Evolutionary conservation across 1,140 invertebrate species (phyloP), one percentile per base, ranked within the genome.

Genomic region (Zaprionus camerounensis): DNA sequence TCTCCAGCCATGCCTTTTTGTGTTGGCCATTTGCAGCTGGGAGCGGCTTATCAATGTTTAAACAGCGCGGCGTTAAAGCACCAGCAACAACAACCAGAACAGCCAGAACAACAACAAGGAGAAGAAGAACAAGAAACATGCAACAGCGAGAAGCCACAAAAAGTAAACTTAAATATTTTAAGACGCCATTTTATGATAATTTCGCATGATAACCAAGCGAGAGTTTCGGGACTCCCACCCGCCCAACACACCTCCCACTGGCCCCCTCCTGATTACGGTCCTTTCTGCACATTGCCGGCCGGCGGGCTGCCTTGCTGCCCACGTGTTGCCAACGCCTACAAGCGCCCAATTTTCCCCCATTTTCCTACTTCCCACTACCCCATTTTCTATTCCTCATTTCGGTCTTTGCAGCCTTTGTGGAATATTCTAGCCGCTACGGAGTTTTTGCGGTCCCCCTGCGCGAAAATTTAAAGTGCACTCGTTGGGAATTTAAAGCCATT

Each of bases 1-100:
- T 44, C 24, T 49, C 34, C 36, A 34, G 17, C 28, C 41, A 17
- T 34, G 41, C 41, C 55, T 38, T 36, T 22, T 58, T 28, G 22
- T 20, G 24, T 58, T 11, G n/a, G 65, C 58, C 71, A 55, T 61
- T 73, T 44, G 34, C 56, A 59, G 56, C 57, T 68, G 57, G 20
- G 46, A 55, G 44, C 44, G 53, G 67, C 82, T 85, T 85, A 85
- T 85, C 82, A 85, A 86, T 85, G 82, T 85, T 85, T 85, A 86
- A 85, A 81, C 82, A 85, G 82, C 66, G 81, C 68, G 71, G 71
- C 80, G 78, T 57, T 36, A 71, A 77, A 67, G 53, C 61, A 59
- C 28, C 65, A 63, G 26, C 55, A 24, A 51, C 36, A 36, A 28
- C 38, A 49, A 51, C 74, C 66, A 66, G 31, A 49, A 13, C 44